Conservation (phyloP, 1,140 invertebrate genomes). For the Macrostomum lignano region DNA sequence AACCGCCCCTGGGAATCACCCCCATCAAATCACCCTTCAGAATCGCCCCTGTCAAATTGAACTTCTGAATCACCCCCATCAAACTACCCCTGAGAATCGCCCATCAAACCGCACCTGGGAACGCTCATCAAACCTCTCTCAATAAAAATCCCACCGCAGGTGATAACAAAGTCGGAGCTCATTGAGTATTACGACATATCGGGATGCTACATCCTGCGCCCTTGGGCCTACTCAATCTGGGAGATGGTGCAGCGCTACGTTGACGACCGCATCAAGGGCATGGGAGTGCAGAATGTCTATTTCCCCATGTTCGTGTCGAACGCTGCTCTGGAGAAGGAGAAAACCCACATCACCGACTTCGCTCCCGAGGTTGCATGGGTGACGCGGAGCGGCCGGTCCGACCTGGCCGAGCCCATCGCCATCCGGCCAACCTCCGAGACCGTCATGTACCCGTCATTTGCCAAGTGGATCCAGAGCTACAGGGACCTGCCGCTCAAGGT, state of each 20-base stretch:
- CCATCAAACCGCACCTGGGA: too few species aligned
- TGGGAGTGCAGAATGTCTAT: conserved; percentile 83
- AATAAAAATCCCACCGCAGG: too few species aligned
- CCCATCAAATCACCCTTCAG: too few species aligned
- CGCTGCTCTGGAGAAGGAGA: conserved; percentile 65
- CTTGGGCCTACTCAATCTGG: conserved; percentile 90
- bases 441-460: conserved; percentile 92
- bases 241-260: conserved; percentile 63
- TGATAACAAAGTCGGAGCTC: conserved; percentile 85
- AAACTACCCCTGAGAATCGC: too few species aligned
- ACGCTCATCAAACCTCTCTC: too few species aligned
- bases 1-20: too few species aligned
- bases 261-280: conserved; percentile 54
- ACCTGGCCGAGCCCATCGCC: conserved; percentile 85
- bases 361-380: conserved; percentile 97
- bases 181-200: conserved; percentile 98
- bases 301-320: conserved; percentile 92
- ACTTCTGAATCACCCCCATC: too few species aligned
- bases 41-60: too few species aligned
- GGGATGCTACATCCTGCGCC: conserved; percentile 84
- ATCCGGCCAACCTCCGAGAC: conserved; percentile 94
- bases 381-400: conserved; percentile 67
- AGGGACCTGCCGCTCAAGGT: conserved; percentile 70
- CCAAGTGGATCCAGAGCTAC: conserved; percentile 94
- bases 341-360: conserved; percentile 84